phyloP scores from a whole-genome alignment of 2,888 invertebrate genomes.

The Luffia ferchaultella region DNA sequence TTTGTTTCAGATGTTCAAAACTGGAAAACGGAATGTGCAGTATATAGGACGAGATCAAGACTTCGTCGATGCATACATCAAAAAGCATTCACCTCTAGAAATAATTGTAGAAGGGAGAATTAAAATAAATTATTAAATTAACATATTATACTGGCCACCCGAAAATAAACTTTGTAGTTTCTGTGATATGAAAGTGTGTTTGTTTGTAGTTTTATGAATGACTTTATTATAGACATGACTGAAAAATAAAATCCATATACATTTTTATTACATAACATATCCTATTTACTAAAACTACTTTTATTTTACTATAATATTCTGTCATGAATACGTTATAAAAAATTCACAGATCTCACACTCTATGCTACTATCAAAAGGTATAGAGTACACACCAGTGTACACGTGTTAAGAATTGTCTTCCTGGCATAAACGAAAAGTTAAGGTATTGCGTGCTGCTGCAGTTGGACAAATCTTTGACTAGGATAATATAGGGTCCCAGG shows the following conservation, averaged over 20 bases:
- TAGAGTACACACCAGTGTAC: neutral
- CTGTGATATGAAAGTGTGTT: neutral
- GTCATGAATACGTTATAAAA: neutral
- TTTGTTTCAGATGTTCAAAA: constrained; percentile 46
- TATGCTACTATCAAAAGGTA: neutral
- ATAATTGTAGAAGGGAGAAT: constrained; percentile 60
- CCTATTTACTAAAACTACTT: neutral
- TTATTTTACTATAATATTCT: no score
- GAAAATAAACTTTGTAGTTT: neutral
- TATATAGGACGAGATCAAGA: constrained; percentile 63
- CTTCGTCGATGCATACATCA: constrained; percentile 51
- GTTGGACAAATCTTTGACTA: no score
- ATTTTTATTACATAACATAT: neutral
- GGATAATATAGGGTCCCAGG: no score
- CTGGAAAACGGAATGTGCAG: constrained; percentile 43
- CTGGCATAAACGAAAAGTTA: neutral
- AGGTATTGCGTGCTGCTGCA: no score
- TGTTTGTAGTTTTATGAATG: no score
- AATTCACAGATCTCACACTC: neutral
- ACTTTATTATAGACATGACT: neutral
- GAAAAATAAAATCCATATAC: neutral
- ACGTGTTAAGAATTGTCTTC: neutral
- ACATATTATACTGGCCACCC: neutral
- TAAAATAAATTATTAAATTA: constrained; percentile 22
- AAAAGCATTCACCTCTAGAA: constrained; percentile 60